phyloP scores from a whole-genome alignment of 2,113 vertebrate species.

The Muscicapa adusta region DNA sequence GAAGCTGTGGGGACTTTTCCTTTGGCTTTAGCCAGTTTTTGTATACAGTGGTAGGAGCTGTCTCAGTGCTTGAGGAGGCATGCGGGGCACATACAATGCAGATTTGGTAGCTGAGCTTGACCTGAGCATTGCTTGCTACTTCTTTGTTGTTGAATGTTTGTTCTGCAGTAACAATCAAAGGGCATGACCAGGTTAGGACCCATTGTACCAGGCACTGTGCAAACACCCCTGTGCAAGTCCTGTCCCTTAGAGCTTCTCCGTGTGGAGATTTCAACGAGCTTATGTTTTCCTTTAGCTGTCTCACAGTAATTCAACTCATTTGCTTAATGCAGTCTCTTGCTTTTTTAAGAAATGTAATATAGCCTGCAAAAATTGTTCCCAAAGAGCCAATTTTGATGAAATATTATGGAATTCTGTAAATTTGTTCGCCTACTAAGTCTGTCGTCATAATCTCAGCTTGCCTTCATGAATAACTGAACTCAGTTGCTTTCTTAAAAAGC shows the following conservation, averaged over 20 bases:
- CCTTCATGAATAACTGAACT: not conserved
- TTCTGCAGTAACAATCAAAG: conserved; percentile 37
- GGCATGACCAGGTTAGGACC: conserved; percentile 56
- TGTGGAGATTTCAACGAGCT: not conserved
- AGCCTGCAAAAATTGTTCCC: not conserved
- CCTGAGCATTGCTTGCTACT: not conserved
- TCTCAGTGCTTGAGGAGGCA: not conserved
- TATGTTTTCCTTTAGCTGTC: not conserved
- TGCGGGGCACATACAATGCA: not conserved
- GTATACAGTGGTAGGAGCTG: not conserved
- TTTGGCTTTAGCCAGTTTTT: not conserved
- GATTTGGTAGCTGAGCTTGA: not conserved
- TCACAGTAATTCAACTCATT: not conserved
- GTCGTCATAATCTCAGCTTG: not conserved
- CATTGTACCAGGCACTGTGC: conserved; percentile 40
- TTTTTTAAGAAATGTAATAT: not conserved
- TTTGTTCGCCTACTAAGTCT: not conserved
- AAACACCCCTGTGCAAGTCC: conserved; percentile 1
- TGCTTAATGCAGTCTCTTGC: not conserved
- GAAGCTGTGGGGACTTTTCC: not conserved
- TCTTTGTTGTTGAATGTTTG: conserved; percentile 50
- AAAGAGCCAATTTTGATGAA: not conserved
- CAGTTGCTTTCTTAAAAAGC: not conserved
- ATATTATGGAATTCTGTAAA: not conserved
- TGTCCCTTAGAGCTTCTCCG: not conserved